Conservation (phyloP, 2,113 vertebrate species). For the Arothron firmamentum region DNA sequence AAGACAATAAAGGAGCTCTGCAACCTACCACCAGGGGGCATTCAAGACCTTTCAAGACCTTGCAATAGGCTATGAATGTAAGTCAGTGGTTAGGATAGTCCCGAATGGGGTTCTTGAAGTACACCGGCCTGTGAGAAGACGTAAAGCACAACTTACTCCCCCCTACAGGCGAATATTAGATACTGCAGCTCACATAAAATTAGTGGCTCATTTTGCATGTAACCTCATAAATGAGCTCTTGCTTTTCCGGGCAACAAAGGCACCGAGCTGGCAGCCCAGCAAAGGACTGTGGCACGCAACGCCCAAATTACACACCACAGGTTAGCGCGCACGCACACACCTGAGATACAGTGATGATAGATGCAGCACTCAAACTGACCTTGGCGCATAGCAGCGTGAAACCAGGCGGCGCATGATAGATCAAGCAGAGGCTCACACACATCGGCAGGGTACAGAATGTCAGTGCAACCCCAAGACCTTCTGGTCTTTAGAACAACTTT, state of each 20-base stretch:
- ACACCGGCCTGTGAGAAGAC: too few species aligned
- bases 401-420: constrained; percentile 35
- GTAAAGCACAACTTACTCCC: too few species aligned
- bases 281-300: constrained; percentile 15
- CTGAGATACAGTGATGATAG: constrained; percentile 48
- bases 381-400: constrained; percentile 51
- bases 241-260: neutral
- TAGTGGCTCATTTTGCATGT: too few species aligned
- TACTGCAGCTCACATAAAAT: constrained; percentile 3
- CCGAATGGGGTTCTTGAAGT: too few species aligned
- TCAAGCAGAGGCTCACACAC: constrained; percentile 29
- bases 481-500: constrained; percentile 54
- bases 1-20: too few species aligned
- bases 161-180: too few species aligned
- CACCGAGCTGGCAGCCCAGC: constrained; percentile 35
- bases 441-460: constrained; percentile 34
- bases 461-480: constrained; percentile 42
- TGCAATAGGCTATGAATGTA: too few species aligned
- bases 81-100: too few species aligned
- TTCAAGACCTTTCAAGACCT: too few species aligned
- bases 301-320: constrained; percentile 33
- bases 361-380: constrained; percentile 62
- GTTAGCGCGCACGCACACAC: constrained; percentile 19
- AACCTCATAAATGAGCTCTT: too few species aligned
- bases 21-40: too few species aligned